Conservation (phyloP, 1,140 invertebrate species). For the Fopius arisanus region DNA sequence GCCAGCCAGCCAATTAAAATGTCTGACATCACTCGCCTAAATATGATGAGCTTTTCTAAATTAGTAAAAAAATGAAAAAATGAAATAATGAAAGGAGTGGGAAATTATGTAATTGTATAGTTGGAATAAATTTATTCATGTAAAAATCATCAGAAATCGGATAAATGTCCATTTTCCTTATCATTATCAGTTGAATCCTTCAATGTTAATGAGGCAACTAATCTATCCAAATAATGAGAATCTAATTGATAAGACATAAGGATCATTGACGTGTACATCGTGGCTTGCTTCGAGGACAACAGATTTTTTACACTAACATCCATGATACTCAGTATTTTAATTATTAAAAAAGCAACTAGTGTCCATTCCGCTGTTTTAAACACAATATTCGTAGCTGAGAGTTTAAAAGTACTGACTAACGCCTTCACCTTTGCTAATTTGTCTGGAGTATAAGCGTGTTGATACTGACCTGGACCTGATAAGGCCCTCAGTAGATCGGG, state of each 20-base stretch:
- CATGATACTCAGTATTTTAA: slow-evolving; percentile 61
- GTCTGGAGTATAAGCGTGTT: slow-evolving; percentile 41
- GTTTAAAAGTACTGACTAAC: slow-evolving; percentile 59
- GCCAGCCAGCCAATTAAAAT: too few relatives aligned
- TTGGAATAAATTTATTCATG: not conserved
- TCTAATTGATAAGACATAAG: slow-evolving; percentile 61
- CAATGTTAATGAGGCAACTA: slow-evolving; percentile 43
- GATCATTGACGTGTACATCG: slow-evolving; percentile 58
- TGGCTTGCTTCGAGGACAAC: slow-evolving; percentile 49
- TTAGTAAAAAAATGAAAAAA: too few relatives aligned
- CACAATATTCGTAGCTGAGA: slow-evolving; percentile 61
- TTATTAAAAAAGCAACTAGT: slow-evolving; percentile 59
- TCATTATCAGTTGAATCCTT: not conserved
- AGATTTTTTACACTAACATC: slow-evolving; percentile 49
- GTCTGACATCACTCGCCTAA: too few relatives aligned
- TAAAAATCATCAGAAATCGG: not conserved
- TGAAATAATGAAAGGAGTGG: not conserved
- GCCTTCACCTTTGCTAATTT: slow-evolving; percentile 45
- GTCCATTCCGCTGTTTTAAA: slow-evolving; percentile 63
- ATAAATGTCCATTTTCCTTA: too few relatives aligned
- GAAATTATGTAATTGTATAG: not conserved
- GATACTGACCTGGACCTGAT: slow-evolving; percentile 31
- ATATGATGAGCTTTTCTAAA: too few relatives aligned
- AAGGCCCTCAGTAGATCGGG: slow-evolving; percentile 58
- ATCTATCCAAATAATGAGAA: slow-evolving; percentile 56